phyloP scores from a whole-genome alignment of 2,888 invertebrate genomes.

The Chymomyza caudatula region DNA sequence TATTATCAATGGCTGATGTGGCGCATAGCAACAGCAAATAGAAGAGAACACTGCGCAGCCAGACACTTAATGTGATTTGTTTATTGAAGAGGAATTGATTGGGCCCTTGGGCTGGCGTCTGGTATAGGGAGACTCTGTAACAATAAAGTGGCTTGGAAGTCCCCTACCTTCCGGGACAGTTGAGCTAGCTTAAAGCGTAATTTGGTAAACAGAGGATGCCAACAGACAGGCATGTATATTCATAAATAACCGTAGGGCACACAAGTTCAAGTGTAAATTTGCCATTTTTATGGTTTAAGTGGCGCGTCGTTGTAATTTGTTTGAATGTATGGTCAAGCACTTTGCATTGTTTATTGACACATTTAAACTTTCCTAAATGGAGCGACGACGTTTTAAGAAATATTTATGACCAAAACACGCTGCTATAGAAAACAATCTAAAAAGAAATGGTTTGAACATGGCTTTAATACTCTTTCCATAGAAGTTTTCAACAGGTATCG shows the following conservation, averaged over 20 bases:
- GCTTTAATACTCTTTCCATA: neutral
- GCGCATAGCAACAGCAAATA: slow-evolving; percentile 19
- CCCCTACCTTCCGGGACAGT: neutral
- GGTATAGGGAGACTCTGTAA: neutral
- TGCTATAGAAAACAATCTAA: neutral
- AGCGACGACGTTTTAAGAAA: neutral
- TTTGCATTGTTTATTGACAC: slow-evolving; percentile 26
- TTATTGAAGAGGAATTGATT: slow-evolving; percentile 56
- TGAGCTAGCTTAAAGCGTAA: neutral
- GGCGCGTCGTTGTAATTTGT: slow-evolving; percentile 52
- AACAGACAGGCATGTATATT: slow-evolving; percentile 30
- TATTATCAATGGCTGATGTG: slow-evolving; percentile 25
- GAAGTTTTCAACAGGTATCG: neutral
- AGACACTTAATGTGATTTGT: slow-evolving; percentile 44
- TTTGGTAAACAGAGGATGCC: neutral
- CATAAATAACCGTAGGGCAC: slow-evolving; percentile 39
- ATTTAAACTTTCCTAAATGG: slow-evolving; percentile 28
- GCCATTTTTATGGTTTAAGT: slow-evolving; percentile 42
- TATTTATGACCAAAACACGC: neutral
- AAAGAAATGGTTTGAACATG: neutral
- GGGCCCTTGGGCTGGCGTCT: slow-evolving; percentile 6
- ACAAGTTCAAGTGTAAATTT: slow-evolving; percentile 38
- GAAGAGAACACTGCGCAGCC: slow-evolving; percentile 22
- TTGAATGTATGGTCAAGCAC: slow-evolving; percentile 13
- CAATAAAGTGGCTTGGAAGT: neutral